Conservation (phyloP, 2,888 invertebrate genomes). For the Athrips mouffetella region DNA sequence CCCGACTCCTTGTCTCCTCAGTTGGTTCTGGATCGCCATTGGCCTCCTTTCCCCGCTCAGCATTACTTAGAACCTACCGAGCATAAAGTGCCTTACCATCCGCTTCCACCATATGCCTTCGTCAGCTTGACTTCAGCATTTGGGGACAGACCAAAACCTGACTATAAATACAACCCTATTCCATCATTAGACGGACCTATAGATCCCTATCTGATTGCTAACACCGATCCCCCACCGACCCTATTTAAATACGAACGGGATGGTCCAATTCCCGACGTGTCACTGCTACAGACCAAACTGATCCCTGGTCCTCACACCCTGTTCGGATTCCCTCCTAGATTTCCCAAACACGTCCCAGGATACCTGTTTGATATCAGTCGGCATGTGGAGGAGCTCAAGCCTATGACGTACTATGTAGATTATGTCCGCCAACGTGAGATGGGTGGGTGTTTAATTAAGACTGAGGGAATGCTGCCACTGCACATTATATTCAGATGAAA, state of each 20-base stretch:
- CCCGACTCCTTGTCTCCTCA: slow-evolving; percentile 63
- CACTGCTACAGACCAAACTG: slow-evolving; percentile 49
- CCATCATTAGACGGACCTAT: slow-evolving; percentile 60
- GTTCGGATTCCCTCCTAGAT: slow-evolving; percentile 67
- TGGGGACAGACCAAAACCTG: slow-evolving; percentile 58
- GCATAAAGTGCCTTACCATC: slow-evolving; percentile 54
- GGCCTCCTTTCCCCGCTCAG: slow-evolving; percentile 71
- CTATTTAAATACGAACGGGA: slow-evolving; percentile 67
- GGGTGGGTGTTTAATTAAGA: slow-evolving; percentile 76
- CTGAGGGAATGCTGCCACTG: slow-evolving; percentile 61
- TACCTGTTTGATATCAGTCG: slow-evolving; percentile 66
- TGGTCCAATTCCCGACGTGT: slow-evolving; percentile 63
- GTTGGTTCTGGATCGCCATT: slow-evolving; percentile 56
- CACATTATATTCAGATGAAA: slow-evolving; percentile 37
- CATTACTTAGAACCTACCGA: slow-evolving; percentile 63
- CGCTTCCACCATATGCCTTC: slow-evolving; percentile 62
- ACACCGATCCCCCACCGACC: slow-evolving; percentile 55
- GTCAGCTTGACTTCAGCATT: slow-evolving; percentile 68
- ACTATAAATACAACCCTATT: slow-evolving; percentile 64
- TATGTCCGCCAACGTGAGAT: slow-evolving; percentile 73
- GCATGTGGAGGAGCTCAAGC: slow-evolving; percentile 68
- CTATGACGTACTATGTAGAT: slow-evolving; percentile 75
- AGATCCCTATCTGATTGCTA: slow-evolving; percentile 59
- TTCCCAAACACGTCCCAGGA: slow-evolving; percentile 70
- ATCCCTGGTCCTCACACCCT: slow-evolving; percentile 64